Conservation (phyloP, 2,113 vertebrate genomes). For the Scartelaos histophorus region DNA sequence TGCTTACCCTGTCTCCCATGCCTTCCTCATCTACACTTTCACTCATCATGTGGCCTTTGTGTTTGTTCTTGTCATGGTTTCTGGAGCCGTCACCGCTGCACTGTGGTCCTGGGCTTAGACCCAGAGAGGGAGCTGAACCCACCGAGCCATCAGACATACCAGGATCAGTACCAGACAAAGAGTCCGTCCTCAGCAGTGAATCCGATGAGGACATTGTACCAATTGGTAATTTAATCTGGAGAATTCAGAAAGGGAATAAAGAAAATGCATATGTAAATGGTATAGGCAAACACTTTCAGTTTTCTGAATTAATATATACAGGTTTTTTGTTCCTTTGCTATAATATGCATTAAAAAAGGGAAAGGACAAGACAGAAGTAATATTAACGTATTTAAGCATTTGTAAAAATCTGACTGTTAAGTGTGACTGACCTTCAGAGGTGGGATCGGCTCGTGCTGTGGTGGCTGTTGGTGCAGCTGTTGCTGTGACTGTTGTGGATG, state of each 20-base stretch:
- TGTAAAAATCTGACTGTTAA: neutral
- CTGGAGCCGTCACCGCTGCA: slow-evolving; percentile 80
- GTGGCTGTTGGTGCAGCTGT: slow-evolving; percentile 65
- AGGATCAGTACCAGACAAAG: slow-evolving; percentile 79
- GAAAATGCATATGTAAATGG: neutral
- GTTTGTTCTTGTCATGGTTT: slow-evolving; percentile 86
- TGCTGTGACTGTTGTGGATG: slow-evolving; percentile 74
- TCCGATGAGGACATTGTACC: slow-evolving; percentile 76
- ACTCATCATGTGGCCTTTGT: slow-evolving; percentile 83
- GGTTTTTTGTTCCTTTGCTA: too few relatives aligned
- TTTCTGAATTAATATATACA: too few relatives aligned
- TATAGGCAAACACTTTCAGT: neutral
- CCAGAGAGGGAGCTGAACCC: slow-evolving; percentile 78
- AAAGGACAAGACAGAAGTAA: too few relatives aligned
- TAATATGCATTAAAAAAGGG: too few relatives aligned
- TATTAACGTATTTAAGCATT: neutral
- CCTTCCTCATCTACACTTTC: slow-evolving; percentile 66
- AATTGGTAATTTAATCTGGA: slow-evolving; percentile 79
- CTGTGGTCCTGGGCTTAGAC: slow-evolving; percentile 78
- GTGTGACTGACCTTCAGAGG: slow-evolving; percentile 75
- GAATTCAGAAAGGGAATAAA: slow-evolving; percentile 5
- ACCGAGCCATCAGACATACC: slow-evolving; percentile 80
- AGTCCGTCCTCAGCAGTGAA: slow-evolving; percentile 78
- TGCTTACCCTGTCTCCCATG: slow-evolving; percentile 65
- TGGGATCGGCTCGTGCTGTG: slow-evolving; percentile 78